Conservation (phyloP, 2,888 invertebrate species). For the Erpobdella octoculata region DNA sequence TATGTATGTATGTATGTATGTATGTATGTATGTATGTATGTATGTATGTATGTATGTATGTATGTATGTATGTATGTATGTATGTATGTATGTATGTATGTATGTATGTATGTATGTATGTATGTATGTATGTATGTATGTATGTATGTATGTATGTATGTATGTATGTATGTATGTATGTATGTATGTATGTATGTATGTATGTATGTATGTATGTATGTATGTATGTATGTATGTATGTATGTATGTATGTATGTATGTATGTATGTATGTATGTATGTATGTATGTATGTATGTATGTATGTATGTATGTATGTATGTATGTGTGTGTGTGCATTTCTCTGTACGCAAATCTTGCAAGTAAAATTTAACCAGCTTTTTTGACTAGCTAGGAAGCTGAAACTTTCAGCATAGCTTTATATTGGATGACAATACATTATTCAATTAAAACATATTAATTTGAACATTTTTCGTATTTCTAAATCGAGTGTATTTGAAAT, state of each 20-base stretch:
- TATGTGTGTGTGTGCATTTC: constrained; percentile 22
- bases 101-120: constrained; percentile 1
- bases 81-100: neutral
- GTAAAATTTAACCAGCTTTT: no score
- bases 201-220: constrained; percentile 27
- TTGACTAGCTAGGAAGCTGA: no score
- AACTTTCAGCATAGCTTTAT: no score
- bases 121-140: constrained; percentile 1
- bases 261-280: constrained; percentile 25
- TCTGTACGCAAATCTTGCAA: no score
- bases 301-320: constrained; percentile 23
- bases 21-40: neutral
- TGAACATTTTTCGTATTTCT: no score
- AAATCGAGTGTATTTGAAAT: no score
- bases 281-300: constrained; percentile 22
- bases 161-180: neutral
- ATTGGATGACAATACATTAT: no score
- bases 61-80: constrained; percentile 1
- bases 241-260: constrained; percentile 27
- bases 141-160: constrained; percentile 1
- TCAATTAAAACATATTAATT: no score
- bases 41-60: neutral
- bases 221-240: constrained; percentile 27
- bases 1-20: neutral
- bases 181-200: constrained; percentile 13